Evolutionary conservation across 1,140 invertebrate genomes (phyloP), one percentile per base, ranked within the genome.

Genomic region (Drosophila sp.): DNA sequence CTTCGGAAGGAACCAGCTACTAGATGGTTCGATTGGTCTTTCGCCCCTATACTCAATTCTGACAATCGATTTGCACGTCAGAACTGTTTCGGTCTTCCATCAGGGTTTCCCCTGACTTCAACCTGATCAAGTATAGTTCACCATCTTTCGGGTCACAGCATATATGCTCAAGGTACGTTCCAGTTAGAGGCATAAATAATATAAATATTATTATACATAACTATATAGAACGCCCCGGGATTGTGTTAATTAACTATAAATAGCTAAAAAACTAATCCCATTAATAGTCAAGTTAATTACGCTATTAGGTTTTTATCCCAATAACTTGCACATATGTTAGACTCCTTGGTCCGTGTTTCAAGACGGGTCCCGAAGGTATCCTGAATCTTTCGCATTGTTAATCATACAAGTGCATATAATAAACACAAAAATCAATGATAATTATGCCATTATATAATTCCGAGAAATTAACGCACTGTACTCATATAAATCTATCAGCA

Each of bases 331-430:
- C 92, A 95, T 94, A 95, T 94, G 95, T 94, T 96, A 95, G 94
- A 97, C 96, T 96, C 95, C 96, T 96, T 97, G 96, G 96, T 97
- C 95, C 95, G 96, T 97, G 96, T 97, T 97, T 97, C 96, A 96
- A 97, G 96, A 97, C 96, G 96, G 96, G 63, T 66, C 57, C 94
- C 93, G 93, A 93, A 93, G 93, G 93, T 93, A 93, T 93, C 94
- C 94, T 93, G 94, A 94, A 92, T 76, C 67, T 76, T 72, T 72
- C 61, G 65, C 67, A 72, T 76, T 76, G 72, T 71, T 76, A 63
- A 76, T 76, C 67, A 57, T 72, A 65, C 54, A 32, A n/a, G n/a
- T 65, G 61, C 48, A 29, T 72, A 57, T 41, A 58, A 72, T 65
- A 72, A 73, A 66, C 56, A 73, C 8, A 73, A 59, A 73, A 59